These are phyloP conservation scores for Gonocerus acuteangulatus DNA, from an alignment of 2,888 invertebrate genomes.

Conservation along the genomic window DNA sequence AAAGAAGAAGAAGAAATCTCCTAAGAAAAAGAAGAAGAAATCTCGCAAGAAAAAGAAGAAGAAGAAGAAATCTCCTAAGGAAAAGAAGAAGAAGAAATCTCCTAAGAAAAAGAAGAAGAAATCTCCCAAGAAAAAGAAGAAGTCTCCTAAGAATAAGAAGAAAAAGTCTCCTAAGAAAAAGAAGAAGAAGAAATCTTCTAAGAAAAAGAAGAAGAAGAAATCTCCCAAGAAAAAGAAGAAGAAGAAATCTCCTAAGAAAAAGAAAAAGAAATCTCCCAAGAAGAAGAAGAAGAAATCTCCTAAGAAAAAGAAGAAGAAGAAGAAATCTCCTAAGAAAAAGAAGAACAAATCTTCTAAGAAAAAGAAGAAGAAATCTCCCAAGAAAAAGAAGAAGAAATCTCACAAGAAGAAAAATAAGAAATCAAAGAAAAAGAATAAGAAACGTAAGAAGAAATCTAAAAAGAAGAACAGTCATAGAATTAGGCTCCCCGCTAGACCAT, in stretches of 20 bases:
- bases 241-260: neutral
- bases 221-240: neutral
- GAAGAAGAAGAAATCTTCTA: neutral
- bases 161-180: neutral
- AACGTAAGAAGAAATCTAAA: constrained; percentile 2
- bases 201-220: neutral
- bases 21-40: neutral
- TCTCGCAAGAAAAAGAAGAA: neutral
- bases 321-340: neutral
- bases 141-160: neutral
- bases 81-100: neutral
- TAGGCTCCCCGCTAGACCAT: constrained; percentile 11
- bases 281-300: neutral
- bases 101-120: neutral
- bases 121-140: neutral
- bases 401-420: neutral
- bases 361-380: neutral
- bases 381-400: neutral
- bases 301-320: neutral
- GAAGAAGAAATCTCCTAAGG: neutral
- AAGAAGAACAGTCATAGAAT: neutral
- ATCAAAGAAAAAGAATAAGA: neutral
- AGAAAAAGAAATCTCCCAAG: neutral
- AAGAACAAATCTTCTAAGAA: neutral
- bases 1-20: neutral